Percentiles rank a stretch among this genome's conserved stretches.
phyloP scores from a whole-genome alignment of 2,888 invertebrate species.

The Boloria euphrosyne region DNA sequence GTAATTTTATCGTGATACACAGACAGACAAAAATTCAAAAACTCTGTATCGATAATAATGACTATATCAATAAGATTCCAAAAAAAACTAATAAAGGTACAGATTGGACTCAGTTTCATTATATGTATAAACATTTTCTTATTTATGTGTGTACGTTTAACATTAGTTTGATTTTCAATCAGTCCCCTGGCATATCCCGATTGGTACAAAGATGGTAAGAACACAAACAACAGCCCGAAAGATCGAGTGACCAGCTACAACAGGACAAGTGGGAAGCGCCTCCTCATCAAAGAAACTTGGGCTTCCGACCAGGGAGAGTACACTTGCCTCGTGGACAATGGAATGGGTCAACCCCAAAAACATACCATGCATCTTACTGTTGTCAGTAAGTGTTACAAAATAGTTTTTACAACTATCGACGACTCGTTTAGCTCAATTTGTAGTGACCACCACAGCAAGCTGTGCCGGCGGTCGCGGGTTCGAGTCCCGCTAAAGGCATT shows the following conservation, averaged over 20 bases:
- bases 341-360: conserved; percentile 54
- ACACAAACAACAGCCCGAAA: conserved; percentile 52
- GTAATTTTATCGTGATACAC: no score
- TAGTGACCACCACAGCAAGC: no score
- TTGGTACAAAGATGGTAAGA: conserved; percentile 65
- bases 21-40: no score
- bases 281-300: conserved; percentile 61
- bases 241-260: conserved; percentile 67
- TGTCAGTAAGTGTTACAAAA: conserved; percentile 1
- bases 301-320: conserved; percentile 61
- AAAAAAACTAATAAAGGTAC: no score
- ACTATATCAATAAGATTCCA: no score
- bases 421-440: no score
- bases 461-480: no score
- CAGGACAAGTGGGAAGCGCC: conserved; percentile 63
- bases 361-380: conserved; percentile 61
- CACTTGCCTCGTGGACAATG: conserved; percentile 62
- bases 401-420: no score
- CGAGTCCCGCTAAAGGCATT: no score
- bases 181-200: conserved; percentile 64
- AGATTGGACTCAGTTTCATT: not conserved
- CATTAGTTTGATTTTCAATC: conserved; percentile 7
- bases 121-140: not conserved
- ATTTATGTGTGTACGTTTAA: not conserved
- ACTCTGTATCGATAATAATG: no score